Evolutionary conservation across 2,888 invertebrate genomes (phyloP).

Genomic region (Chrysolina americana): DNA sequence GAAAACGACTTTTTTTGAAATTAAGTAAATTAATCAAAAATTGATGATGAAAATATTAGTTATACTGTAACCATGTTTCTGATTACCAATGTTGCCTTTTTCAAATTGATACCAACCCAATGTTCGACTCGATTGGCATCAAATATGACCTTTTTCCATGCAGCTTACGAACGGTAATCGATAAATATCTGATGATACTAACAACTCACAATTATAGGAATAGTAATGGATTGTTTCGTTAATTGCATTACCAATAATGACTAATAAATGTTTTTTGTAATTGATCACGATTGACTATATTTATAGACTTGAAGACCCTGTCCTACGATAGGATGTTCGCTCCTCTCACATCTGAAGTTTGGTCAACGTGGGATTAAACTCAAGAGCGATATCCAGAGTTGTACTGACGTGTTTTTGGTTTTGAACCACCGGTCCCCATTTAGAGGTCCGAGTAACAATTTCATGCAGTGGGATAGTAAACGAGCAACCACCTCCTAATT

Average conservation of each 20-base stretch:
- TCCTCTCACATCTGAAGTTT: conserved; percentile 34
- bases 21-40: no score
- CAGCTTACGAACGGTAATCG: background rate
- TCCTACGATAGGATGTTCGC: conserved; percentile 28
- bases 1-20: no score
- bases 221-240: background rate
- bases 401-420: background rate
- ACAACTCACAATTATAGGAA: background rate
- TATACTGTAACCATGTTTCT: no score
- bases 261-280: background rate
- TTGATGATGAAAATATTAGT: no score
- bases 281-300: conserved; percentile 18
- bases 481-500: no score
- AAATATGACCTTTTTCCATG: background rate
- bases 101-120: no score
- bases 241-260: background rate
- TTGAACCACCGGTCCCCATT: background rate
- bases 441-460: background rate
- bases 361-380: background rate
- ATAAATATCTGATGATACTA: background rate
- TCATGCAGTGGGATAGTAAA: no score
- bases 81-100: no score
- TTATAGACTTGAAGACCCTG: conserved; percentile 37
- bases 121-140: background rate
- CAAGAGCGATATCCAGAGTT: background rate